Evolutionary conservation across 1,140 invertebrate genomes (phyloP).

Genomic region (Drosophila lacertosa): DNA sequence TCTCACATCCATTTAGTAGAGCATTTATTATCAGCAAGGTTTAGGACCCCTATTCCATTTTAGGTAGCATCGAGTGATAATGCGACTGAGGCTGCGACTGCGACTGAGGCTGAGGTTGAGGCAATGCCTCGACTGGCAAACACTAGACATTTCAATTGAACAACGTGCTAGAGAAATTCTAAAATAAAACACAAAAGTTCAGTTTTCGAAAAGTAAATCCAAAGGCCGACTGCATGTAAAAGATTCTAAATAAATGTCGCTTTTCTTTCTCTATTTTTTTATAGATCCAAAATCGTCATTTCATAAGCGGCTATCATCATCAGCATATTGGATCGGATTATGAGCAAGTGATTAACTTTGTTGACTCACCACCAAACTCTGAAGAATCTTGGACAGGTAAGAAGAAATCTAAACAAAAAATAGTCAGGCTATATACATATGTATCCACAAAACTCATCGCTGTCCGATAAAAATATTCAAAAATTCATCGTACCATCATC

Average conservation of each 20-base stretch:
- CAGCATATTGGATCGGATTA: conserved; percentile 82
- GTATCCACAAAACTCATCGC: neutral
- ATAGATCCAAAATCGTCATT: conserved; percentile 77
- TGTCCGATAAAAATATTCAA: neutral
- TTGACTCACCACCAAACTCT: conserved; percentile 82
- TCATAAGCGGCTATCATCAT: conserved; percentile 80
- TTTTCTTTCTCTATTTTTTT: conserved; percentile 9
- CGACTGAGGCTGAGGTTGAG: conserved; percentile 33
- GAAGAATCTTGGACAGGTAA: conserved; percentile 84
- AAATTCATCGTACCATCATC: conserved; percentile 25
- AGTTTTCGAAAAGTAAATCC: conserved; percentile 23
- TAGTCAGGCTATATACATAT: neutral
- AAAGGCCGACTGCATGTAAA: conserved; percentile 13
- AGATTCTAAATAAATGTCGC: neutral
- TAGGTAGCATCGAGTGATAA: conserved; percentile 61
- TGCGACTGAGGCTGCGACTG: too few relatives aligned
- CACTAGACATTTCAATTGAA: conserved; percentile 26
- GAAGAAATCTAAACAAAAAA: neutral
- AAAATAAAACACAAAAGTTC: conserved; percentile 32
- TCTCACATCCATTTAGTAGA: conserved; percentile 9
- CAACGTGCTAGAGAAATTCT: conserved; percentile 11
- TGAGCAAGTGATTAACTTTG: conserved; percentile 83
- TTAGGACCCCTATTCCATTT: conserved; percentile 67
- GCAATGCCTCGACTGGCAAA: conserved; percentile 49
- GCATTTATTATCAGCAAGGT: conserved; percentile 73